Evolutionary conservation across 2,888 invertebrate species (phyloP).

Genomic region (Dasysyrphus albostriatus): DNA sequence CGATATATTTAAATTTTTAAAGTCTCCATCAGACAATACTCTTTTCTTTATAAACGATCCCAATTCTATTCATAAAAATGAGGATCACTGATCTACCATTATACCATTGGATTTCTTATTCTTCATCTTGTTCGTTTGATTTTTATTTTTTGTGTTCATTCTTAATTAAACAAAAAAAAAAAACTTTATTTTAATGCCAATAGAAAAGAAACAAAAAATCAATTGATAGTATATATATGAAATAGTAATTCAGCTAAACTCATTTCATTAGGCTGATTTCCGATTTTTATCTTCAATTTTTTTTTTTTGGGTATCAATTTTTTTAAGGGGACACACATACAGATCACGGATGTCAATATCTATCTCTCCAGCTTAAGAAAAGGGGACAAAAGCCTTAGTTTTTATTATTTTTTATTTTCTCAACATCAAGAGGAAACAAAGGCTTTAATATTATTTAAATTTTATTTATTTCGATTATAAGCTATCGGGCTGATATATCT

Average conservation of each 20-base stretch:
- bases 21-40: background rate
- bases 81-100: constrained; percentile 25
- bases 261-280: constrained; percentile 20
- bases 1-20: background rate
- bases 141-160: background rate
- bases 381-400: background rate
- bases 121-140: background rate
- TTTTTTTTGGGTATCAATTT: background rate
- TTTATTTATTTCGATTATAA: constrained; percentile 9
- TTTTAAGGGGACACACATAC: background rate
- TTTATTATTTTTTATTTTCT: background rate
- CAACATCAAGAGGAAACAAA: background rate
- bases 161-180: constrained; percentile 14
- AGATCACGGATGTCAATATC: constrained; percentile 14
- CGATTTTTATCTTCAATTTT: constrained; percentile 44
- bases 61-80: background rate
- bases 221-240: constrained; percentile 21
- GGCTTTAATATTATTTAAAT: constrained; percentile 16
- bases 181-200: constrained; percentile 33
- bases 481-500: constrained; percentile 3
- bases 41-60: background rate
- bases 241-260: constrained; percentile 46
- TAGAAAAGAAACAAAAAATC: background rate
- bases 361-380: background rate
- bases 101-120: background rate